Evolutionary conservation across 2,888 invertebrate genomes (phyloP).

Genomic region (Microplitis deprimator): DNA sequence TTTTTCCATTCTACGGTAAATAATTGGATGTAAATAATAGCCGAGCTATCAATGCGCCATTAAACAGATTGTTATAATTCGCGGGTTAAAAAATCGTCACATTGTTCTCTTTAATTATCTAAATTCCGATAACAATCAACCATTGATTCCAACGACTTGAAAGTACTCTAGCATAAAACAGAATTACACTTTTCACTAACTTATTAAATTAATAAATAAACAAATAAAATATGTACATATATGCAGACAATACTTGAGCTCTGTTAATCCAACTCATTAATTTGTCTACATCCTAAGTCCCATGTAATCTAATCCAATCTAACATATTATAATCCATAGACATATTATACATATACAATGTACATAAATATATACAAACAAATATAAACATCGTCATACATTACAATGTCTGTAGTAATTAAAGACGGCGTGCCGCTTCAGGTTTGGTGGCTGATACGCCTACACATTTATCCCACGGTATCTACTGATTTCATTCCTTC

Average conservation of each 20-base stretch:
- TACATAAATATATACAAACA: too few species aligned
- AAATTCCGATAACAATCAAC: background rate
- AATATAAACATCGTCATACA: conserved; percentile 8
- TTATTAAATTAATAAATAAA: background rate
- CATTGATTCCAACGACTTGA: background rate
- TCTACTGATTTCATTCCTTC: conserved; percentile 19
- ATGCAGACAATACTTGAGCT: background rate
- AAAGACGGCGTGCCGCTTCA: conserved; percentile 44
- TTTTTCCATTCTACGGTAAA: background rate
- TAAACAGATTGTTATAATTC: background rate
- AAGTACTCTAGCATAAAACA: background rate
- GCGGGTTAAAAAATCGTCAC: background rate
- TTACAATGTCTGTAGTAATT: conserved; percentile 44
- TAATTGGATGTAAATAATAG: conserved; percentile 27
- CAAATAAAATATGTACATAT: conserved; percentile 5
- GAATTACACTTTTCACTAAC: background rate
- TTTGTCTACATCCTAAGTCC: background rate
- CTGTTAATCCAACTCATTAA: background rate
- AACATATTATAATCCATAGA: background rate
- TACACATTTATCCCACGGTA: conserved; percentile 52
- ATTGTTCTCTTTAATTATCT: background rate
- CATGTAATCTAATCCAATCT: conserved; percentile 21
- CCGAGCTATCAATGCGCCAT: conserved; percentile 11
- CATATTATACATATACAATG: too few species aligned
- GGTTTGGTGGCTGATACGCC: conserved; percentile 41